phyloP scores from a whole-genome alignment of 2,888 invertebrate genomes.

The Oxyscelio sp. region DNA sequence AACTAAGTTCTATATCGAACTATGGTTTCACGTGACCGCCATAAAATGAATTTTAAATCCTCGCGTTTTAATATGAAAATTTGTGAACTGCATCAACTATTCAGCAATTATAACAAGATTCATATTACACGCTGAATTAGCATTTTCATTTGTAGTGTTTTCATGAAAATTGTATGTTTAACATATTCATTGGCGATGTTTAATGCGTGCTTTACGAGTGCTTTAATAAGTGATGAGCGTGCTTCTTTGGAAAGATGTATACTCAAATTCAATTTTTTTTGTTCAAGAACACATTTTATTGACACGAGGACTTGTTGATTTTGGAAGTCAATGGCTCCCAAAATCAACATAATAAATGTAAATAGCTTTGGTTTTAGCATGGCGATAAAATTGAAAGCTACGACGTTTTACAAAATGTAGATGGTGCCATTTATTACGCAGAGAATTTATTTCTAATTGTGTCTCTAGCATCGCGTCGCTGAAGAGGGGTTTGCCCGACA shows the following conservation, averaged over 20 bases:
- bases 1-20: slow-evolving; percentile 65
- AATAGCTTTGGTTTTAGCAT: slow-evolving; percentile 37
- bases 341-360: slow-evolving; percentile 39
- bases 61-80: slow-evolving; percentile 57
- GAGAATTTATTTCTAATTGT: slow-evolving; percentile 79
- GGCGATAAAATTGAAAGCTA: slow-evolving; percentile 48
- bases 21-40: slow-evolving; percentile 63
- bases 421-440: slow-evolving; percentile 51
- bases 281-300: background rate
- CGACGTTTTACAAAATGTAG: slow-evolving; percentile 50
- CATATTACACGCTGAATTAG: slow-evolving; percentile 35
- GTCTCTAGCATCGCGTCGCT: slow-evolving; percentile 59
- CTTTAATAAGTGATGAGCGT: slow-evolving; percentile 23
- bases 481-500: slow-evolving; percentile 69
- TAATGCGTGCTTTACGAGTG: slow-evolving; percentile 16
- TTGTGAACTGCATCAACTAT: slow-evolving; percentile 57
- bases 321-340: slow-evolving; percentile 31
- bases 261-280: too few species aligned
- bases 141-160: slow-evolving; percentile 60
- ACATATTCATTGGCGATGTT: slow-evolving; percentile 53
- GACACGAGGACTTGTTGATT: slow-evolving; percentile 53
- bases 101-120: slow-evolving; percentile 63
- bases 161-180: slow-evolving; percentile 51
- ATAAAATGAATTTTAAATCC: slow-evolving; percentile 53
- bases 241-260: too few species aligned